Percentiles rank a stretch among this genome's conserved stretches.
phyloP scores from a whole-genome alignment of 64 coral and sea anemone species.

The Actinia equina region DNA sequence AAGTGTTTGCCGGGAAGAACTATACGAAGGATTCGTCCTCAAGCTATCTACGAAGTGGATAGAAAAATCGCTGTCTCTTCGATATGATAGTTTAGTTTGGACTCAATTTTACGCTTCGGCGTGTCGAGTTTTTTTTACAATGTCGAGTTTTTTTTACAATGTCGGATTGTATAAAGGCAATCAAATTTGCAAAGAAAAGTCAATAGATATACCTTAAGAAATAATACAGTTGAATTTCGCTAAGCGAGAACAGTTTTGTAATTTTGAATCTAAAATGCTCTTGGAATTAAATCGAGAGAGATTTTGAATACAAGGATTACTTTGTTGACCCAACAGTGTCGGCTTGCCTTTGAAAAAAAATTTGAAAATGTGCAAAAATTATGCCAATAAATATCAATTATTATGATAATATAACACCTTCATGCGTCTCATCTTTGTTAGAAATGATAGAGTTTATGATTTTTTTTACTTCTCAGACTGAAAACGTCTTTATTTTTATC shows the following conservation, averaged over 20 bases:
- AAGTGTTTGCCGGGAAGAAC: constrained; percentile 84
- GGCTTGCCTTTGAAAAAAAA: not conserved
- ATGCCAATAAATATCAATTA: not conserved
- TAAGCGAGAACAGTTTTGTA: not conserved
- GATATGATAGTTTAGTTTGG: constrained; percentile 29
- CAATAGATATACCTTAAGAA: not conserved
- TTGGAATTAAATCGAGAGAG: not conserved
- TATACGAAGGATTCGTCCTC: constrained; percentile 79
- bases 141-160: not conserved
- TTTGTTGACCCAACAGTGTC: not conserved
- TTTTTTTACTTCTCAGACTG: no score
- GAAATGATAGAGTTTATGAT: not conserved
- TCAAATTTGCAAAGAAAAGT: not conserved
- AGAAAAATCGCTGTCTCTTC: constrained; percentile 74
- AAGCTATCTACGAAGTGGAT: constrained; percentile 88
- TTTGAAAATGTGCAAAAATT: not conserved
- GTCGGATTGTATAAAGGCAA: not conserved
- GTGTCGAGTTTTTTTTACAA: not conserved
- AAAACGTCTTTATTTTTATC: not conserved
- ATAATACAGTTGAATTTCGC: not conserved
- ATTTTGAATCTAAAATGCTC: not conserved
- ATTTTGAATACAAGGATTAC: not conserved
- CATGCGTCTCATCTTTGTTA: not conserved
- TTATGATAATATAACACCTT: not conserved
- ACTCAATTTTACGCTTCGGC: not conserved